Percentiles rank a stretch among this genome's conserved stretches.
Evolutionary conservation across 2,888 invertebrate species (phyloP).

Genomic region (Sinopyrophorus schimmeli): DNA sequence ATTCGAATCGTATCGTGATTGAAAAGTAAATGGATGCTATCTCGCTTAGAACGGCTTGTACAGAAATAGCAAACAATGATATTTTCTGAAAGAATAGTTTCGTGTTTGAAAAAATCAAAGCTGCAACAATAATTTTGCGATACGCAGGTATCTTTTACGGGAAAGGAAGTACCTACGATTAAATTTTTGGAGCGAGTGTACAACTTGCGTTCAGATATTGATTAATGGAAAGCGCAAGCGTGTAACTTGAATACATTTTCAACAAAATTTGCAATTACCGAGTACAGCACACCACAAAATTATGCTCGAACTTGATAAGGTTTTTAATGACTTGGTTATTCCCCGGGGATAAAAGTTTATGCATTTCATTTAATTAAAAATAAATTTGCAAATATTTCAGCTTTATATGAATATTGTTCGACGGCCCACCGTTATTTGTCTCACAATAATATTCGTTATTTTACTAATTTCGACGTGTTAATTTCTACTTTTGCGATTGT

Average conservation of each 20-base stretch:
- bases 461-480: too few species aligned
- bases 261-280: constrained; percentile 55
- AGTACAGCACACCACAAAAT: constrained; percentile 55
- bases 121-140: too few species aligned
- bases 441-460: too few species aligned
- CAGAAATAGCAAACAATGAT: too few species aligned
- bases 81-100: too few species aligned
- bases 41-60: too few species aligned
- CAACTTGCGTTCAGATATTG: constrained; percentile 45
- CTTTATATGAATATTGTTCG: constrained; percentile 23
- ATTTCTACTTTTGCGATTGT: too few species aligned
- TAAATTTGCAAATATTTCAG: constrained; percentile 30
- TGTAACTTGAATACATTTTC: constrained; percentile 43
- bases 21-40: too few species aligned
- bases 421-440: too few species aligned
- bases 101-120: too few species aligned
- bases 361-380: constrained; percentile 32
- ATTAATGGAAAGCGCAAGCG: constrained; percentile 46
- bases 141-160: constrained; percentile 22
- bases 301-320: constrained; percentile 45
- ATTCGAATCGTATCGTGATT: too few species aligned
- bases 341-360: constrained; percentile 30
- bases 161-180: constrained; percentile 29
- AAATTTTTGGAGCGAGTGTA: constrained; percentile 43
- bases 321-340: constrained; percentile 37